Evolutionary conservation across 2,797 vertebrate genomes (phyloP).

Genomic region (Macropus fuliginosus): DNA sequence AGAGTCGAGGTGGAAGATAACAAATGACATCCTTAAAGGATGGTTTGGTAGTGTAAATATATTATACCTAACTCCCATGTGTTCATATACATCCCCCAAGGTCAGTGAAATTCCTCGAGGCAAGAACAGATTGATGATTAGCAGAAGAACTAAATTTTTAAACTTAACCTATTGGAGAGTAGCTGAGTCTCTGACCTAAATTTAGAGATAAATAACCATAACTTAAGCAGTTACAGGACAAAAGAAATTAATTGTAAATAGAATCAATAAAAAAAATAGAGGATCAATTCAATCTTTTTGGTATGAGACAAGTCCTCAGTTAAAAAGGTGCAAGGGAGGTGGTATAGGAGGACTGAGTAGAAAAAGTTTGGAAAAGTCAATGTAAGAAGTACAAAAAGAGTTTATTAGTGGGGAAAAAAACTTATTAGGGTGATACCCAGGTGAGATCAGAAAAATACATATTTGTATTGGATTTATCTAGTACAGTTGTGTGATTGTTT

Average conservation of each 20-base stretch:
- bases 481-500: neutral
- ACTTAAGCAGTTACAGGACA: neutral
- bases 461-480: neutral
- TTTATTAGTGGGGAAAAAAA: neutral
- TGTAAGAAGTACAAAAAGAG: neutral
- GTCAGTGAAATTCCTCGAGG: neutral
- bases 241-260: neutral
- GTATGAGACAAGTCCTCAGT: too few relatives aligned
- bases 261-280: neutral
- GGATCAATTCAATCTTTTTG: too few relatives aligned
- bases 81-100: neutral
- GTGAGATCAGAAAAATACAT: neutral
- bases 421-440: neutral
- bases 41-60: neutral
- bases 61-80: neutral
- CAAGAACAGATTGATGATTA: neutral
- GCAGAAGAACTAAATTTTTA: neutral
- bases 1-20: neutral
- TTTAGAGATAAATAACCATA: neutral
- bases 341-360: too few relatives aligned
- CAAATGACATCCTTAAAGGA: neutral
- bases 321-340: neutral
- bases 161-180: neutral
- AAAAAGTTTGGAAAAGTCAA: neutral
- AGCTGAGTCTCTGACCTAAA: neutral